A percentile compares a stretch with the other conserved stretches of the same genome.
Conservation (phyloP, 2,113 vertebrate species). For the Polyodon spathula region DNA sequence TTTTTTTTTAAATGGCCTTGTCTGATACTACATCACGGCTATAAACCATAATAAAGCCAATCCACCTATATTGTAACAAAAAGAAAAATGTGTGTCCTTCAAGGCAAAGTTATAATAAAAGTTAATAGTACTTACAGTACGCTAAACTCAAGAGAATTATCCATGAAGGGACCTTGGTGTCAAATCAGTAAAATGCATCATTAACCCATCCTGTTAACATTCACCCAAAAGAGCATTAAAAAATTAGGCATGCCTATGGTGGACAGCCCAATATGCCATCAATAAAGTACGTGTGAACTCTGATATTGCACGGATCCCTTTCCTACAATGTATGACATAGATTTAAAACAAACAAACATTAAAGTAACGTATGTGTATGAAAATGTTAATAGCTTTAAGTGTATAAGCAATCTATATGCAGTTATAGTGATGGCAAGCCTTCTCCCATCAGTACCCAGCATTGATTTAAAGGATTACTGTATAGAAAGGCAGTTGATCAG, state of each 20-base stretch:
- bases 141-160: constrained; percentile 8
- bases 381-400: too few species aligned
- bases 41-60: constrained; percentile 7
- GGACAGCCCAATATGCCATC: constrained; percentile 6
- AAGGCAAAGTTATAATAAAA: not conserved
- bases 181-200: constrained; percentile 44
- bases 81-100: constrained; percentile 11
- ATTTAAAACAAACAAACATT: too few species aligned
- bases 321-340: too few species aligned
- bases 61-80: constrained; percentile 28
- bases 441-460: too few species aligned
- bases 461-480: too few species aligned
- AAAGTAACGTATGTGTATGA: too few species aligned
- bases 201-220: constrained; percentile 48
- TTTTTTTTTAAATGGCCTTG: not conserved
- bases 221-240: constrained; percentile 36
- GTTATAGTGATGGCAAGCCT: too few species aligned
- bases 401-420: too few species aligned
- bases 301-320: too few species aligned
- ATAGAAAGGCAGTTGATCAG: too few species aligned
- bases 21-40: not conserved
- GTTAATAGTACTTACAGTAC: not conserved
- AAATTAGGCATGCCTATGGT: constrained; percentile 25
- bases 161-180: constrained; percentile 33
- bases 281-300: constrained; percentile 24